A percentile compares a stretch with the other conserved stretches of the same genome.
Evolutionary conservation across 2,113 vertebrate species (phyloP).

Genomic region (Phainopepla nitens): DNA sequence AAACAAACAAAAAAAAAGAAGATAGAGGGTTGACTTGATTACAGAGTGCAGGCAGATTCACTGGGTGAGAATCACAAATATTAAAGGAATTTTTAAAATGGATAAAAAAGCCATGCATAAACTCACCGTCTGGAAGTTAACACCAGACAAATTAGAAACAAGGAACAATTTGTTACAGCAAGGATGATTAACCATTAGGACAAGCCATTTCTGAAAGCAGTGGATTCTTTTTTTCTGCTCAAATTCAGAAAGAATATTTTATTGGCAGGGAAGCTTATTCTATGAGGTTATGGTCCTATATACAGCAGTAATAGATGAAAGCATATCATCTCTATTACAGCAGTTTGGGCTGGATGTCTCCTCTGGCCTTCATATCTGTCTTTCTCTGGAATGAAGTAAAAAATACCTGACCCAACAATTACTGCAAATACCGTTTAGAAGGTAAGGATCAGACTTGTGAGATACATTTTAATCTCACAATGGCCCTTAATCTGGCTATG

Average conservation of each 20-base stretch:
- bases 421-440: background rate
- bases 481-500: background rate
- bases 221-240: background rate
- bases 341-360: background rate
- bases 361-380: background rate
- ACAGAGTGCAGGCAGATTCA: background rate
- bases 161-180: constrained; percentile 4
- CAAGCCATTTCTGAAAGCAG: background rate
- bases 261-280: background rate
- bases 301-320: background rate
- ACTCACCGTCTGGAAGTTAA: background rate
- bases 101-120: background rate
- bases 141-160: constrained; percentile 14
- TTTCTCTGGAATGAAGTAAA: background rate
- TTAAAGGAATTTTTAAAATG: background rate
- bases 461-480: background rate
- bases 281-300: background rate
- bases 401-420: background rate
- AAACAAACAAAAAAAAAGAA: too few species aligned
- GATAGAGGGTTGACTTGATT: background rate
- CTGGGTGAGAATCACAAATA: background rate
- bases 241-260: background rate
- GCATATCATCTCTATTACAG: background rate
- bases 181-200: constrained; percentile 13
- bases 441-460: background rate